These are phyloP conservation scores for Lamellibrachia luymesi DNA, from an alignment of 1,140 invertebrate species.

Conservation along the genomic window DNA sequence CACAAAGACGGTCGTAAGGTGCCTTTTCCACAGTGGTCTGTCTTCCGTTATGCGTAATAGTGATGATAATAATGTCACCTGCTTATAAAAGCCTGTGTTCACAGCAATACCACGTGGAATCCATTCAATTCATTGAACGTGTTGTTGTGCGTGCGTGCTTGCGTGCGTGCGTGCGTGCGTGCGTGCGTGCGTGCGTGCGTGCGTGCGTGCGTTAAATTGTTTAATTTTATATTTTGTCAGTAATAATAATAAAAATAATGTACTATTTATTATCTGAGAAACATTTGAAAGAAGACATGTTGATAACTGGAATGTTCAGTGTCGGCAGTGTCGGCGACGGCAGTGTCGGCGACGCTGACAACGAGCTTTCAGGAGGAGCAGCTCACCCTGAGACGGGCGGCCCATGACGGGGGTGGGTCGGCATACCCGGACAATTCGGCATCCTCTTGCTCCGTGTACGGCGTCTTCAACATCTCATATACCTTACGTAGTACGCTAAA, in stretches of 20 bases:
- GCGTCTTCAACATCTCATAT: conserved; percentile 36
- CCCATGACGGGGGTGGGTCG: conserved; percentile 60
- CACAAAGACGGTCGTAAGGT: no score
- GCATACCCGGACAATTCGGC: conserved; percentile 62
- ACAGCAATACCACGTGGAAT: background rate
- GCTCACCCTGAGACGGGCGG: conserved; percentile 61
- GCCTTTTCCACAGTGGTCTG: no score
- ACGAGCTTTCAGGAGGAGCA: conserved; percentile 58
- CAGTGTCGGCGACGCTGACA: conserved; percentile 14
- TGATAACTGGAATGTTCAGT: background rate
- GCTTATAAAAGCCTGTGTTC: background rate
- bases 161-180: no score
- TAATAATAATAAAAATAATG: no score
- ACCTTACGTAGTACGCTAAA: conserved; percentile 51
- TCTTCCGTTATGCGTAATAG: no score
- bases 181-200: no score
- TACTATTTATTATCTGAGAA: no score
- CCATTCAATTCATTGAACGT: background rate
- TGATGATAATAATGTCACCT: background rate
- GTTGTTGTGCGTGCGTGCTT: no score
- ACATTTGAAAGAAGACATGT: no score
- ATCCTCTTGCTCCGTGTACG: conserved; percentile 40
- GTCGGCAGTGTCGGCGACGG: conserved; percentile 21
- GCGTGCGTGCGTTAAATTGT: no score
- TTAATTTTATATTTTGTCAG: no score